Evolutionary conservation across 2,113 vertebrate species (phyloP), one percentile per base, ranked within the genome.

Genomic region (Boulengeromyrus knoepffleri): DNA sequence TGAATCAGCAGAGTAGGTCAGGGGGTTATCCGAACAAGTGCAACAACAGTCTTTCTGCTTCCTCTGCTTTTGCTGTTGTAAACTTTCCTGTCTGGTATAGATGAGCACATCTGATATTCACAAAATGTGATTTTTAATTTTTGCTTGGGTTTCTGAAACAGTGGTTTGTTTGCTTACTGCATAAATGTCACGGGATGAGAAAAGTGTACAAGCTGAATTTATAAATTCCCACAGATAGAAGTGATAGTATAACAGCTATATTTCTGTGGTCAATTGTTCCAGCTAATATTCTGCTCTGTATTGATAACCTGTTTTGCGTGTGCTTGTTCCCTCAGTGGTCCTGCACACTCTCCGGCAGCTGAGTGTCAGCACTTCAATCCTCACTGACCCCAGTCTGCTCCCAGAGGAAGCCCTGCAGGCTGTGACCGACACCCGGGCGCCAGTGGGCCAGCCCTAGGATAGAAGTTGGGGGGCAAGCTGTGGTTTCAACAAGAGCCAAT

Each of bases 291-390:
- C 42, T 49, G 21, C 49, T 52, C 13, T 49, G 84, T 45, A 27
- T 10, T 86, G n/a, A 50, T 53, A 39, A 39, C 6, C 52, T 45
- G 21, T 12, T 45, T 21, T 58, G 19, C 7, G 50, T 58, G 2
- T 24, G 1, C 47, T 12, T 83, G 12, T 42, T 77, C 21, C 53
- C 49, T 2, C 91, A 99, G 99, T 97, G 96, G 98, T 98, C 89
- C 93, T 99, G 94, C 95, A 92, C 87, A 96, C 96, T 0, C 97
- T 99, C 39, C 95, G 97, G 39, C 97, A 98, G 46, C 94, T 99
- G 90, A 97, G 97, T 92, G 98, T 95, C 24, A 97, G 93, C 92
- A 99, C 98, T 0, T 97, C 97, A 70, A 95, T 99, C 77, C 96
- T 99, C 52, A 96, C 94, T 0, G 96, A 99, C 90, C 98, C 99